These are phyloP conservation scores for Lacerta agilis DNA, from an alignment of 2,797 vertebrate genomes.

Conservation along the genomic window DNA sequence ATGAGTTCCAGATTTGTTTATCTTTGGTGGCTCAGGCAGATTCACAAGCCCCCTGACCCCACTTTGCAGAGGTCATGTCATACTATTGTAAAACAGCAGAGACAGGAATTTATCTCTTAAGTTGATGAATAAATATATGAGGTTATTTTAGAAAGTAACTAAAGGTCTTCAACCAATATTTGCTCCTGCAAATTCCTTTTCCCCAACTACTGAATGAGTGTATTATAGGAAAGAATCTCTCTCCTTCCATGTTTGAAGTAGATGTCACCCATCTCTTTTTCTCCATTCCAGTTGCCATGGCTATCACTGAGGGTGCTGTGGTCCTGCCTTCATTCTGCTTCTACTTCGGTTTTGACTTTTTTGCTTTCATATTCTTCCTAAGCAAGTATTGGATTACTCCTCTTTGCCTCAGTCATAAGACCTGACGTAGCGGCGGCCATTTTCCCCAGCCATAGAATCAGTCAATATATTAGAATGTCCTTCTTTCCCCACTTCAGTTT, in stretches of 20 bases:
- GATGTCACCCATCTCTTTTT: too few relatives aligned
- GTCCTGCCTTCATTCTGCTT: neutral
- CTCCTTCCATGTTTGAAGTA: neutral
- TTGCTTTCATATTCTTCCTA: neutral
- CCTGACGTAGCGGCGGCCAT: conserved; percentile 18
- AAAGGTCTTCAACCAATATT: neutral
- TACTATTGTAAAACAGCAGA: conserved; percentile 45
- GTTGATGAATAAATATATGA: conserved; percentile 35
- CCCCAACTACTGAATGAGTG: conserved; percentile 44
- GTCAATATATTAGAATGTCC: conserved; percentile 69
- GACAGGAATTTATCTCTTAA: conserved; percentile 36
- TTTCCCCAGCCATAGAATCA: conserved; percentile 17
- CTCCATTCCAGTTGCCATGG: too few relatives aligned
- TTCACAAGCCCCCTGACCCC: conserved; percentile 69
- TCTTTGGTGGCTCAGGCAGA: conserved; percentile 68
- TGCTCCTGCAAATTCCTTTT: neutral
- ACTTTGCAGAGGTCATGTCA: conserved; percentile 52
- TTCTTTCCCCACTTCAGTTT: conserved; percentile 68
- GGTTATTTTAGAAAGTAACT: conserved; percentile 11
- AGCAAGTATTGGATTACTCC: neutral
- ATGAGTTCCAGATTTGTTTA: conserved; percentile 73
- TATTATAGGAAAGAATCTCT: neutral
- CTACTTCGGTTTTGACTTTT: neutral
- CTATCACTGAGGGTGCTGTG: neutral
- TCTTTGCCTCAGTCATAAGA: neutral